Base-by-base conservation (phyloP, 1,140 invertebrate genomes). In the Bemisia tabaci region DNA sequence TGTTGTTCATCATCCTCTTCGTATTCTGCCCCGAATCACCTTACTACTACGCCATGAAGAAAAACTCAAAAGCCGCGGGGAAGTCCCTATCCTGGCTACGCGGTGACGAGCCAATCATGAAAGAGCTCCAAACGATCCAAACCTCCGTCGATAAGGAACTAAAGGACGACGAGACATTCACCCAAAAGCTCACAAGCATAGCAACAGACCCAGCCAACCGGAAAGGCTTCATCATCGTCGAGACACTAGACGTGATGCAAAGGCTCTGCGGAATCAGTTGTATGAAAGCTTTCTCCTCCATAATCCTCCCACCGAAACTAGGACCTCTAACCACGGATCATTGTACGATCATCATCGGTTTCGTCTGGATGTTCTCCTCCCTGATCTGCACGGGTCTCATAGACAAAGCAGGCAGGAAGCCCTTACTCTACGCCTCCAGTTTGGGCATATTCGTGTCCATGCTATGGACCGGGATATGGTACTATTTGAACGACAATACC, bases 391-490 rank as follows among this genome's bases (percentile, higher is more conserved):
- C n/a, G n/a, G n/a, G n/a, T n/a, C 62, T 71, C 5, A 64, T 71
- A 1, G 92, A 94, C 72, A 85, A 79, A 72, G 78, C 87, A 1
- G 92, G 91, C 21, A 80, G 91, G 68, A 80, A 85, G 64, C 79
- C 88, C 58, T 76, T 94, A 0, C 77, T 93, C 5, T 73, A 91
- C 1, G 72, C 82, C 12, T 90, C 88, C 0, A 81, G 79, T 25
- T 60, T 78, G n/a, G 75, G 83, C 0, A 87, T 90, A 86, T 82
- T 80, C 60, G 24, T 86, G 1, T 83, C 82, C 33, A 80, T 82
- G 0, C 78, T 83, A 0, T 76, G 81, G 12, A 73, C 88, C 1
- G 87, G 85, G 12, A 74, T 85, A 12, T 88, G 81, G 73, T 88
- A 85, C 75, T 85, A 83, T 70, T 72, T 87, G 22, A 73, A 82